Evolutionary conservation across 35 echinoderm and acorn worm species (phyloP).

Genomic region (Diadema setosum): DNA sequence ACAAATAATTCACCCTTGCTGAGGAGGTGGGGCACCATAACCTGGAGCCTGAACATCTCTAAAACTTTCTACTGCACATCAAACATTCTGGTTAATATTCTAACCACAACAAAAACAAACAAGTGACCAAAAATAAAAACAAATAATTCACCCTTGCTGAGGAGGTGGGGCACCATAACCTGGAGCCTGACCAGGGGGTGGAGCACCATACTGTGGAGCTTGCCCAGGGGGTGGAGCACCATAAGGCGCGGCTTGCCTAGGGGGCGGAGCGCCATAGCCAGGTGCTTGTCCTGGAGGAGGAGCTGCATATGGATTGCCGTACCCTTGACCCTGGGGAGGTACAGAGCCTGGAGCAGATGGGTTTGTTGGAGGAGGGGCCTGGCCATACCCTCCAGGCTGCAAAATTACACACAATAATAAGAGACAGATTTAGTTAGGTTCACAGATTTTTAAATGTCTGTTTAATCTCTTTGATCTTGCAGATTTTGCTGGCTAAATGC

Average conservation of each 20-base stretch:
- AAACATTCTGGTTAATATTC: too few species aligned
- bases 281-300: not conserved
- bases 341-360: not conserved
- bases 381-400: conserved; percentile 1
- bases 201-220: not conserved
- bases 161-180: not conserved
- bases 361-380: not conserved
- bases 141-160: not conserved
- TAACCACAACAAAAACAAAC: too few species aligned
- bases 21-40: too few species aligned
- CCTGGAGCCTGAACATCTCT: too few species aligned
- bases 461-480: too few species aligned
- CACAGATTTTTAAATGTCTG: too few species aligned
- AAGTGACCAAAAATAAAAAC: too few species aligned
- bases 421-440: too few species aligned
- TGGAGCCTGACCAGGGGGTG: not conserved
- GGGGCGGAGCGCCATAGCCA: not conserved
- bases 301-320: not conserved
- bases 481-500: too few species aligned
- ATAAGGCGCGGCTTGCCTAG: not conserved
- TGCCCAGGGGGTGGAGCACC: not conserved
- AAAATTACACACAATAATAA: too few species aligned
- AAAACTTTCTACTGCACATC: too few species aligned
- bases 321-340: not conserved
- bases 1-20: too few species aligned